These are phyloP conservation scores for Ceratosolen solmsi DNA, from an alignment of 1,140 invertebrate genomes.

Conservation along the genomic window DNA sequence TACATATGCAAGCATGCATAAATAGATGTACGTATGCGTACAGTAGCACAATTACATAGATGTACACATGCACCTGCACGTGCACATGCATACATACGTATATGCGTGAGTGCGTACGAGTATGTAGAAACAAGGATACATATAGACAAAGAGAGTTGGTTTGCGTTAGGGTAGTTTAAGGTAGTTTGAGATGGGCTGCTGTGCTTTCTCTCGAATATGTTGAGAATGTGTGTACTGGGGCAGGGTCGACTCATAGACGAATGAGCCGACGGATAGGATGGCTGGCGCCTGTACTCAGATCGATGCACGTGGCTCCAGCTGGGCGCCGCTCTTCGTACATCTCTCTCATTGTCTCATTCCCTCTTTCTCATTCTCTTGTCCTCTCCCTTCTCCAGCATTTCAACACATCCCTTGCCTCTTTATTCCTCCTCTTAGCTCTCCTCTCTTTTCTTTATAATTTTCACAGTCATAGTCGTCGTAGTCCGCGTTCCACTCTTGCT, in stretches of 20 bases:
- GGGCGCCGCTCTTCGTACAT: slow-evolving; percentile 66
- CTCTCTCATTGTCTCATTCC: slow-evolving; percentile 21
- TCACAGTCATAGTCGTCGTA: not conserved
- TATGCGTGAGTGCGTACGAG: not conserved
- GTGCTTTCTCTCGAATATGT: slow-evolving; percentile 31
- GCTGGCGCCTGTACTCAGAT: slow-evolving; percentile 74
- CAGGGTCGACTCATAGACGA: slow-evolving; percentile 74
- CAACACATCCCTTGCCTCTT: not conserved
- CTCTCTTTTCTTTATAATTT: slow-evolving; percentile 1
- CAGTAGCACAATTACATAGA: no score
- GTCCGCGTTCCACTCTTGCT: not conserved
- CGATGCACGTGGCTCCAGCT: slow-evolving; percentile 75
- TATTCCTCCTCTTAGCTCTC: slow-evolving; percentile 22
- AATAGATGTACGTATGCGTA: not conserved
- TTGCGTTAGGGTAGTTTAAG: not conserved
- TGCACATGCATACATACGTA: not conserved
- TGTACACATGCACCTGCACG: no score
- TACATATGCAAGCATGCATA: no score
- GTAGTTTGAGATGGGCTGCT: slow-evolving; percentile 31
- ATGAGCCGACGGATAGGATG: slow-evolving; percentile 73
- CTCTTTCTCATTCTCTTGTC: slow-evolving; percentile 28
- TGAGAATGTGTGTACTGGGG: slow-evolving; percentile 57
- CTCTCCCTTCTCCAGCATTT: not conserved
- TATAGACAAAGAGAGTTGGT: not conserved
- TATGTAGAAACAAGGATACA: not conserved